These are phyloP conservation scores for Siderastrea siderea DNA, from an alignment of 92 coral and sea anemone species.

Conservation along the genomic window DNA sequence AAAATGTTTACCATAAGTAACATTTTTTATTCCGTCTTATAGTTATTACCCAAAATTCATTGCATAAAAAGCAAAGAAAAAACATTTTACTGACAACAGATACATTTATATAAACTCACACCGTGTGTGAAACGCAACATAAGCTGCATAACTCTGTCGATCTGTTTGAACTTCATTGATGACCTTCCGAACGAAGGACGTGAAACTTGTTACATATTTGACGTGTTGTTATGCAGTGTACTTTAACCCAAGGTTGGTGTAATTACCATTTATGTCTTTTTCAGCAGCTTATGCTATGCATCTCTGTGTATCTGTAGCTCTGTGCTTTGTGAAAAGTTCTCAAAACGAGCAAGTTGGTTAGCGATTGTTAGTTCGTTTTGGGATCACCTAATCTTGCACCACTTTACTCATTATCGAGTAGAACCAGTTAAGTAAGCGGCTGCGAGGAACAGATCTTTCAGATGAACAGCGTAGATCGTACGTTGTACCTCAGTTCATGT, in stretches of 20 bases:
- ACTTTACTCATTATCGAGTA: not conserved
- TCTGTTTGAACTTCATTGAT: constrained; percentile 39
- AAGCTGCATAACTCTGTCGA: constrained; percentile 10
- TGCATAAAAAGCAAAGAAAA: constrained; percentile 26
- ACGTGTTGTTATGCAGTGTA: constrained; percentile 45
- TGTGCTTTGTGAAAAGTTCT: constrained; percentile 15
- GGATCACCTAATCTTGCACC: not conserved
- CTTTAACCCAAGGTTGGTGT: constrained; percentile 49
- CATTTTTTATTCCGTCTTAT: constrained; percentile 11
- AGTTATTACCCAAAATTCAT: constrained; percentile 48
- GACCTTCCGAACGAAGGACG: constrained; percentile 10
- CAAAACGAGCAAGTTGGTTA: not conserved
- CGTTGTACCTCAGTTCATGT: not conserved
- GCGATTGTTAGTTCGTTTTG: not conserved
- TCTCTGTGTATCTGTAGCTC: not conserved
- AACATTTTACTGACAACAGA: constrained; percentile 25
- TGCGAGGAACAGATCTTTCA: not conserved
- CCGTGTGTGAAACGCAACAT: constrained; percentile 22
- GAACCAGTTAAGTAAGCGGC: not conserved
- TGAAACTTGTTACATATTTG: not conserved
- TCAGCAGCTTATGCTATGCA: not conserved
- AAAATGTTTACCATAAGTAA: constrained; percentile 22
- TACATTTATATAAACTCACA: not conserved
- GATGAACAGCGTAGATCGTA: not conserved
- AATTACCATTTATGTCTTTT: not conserved